phyloP scores from a whole-genome alignment of 2,113 vertebrate species.

The Oncorhynchus mykiss region DNA sequence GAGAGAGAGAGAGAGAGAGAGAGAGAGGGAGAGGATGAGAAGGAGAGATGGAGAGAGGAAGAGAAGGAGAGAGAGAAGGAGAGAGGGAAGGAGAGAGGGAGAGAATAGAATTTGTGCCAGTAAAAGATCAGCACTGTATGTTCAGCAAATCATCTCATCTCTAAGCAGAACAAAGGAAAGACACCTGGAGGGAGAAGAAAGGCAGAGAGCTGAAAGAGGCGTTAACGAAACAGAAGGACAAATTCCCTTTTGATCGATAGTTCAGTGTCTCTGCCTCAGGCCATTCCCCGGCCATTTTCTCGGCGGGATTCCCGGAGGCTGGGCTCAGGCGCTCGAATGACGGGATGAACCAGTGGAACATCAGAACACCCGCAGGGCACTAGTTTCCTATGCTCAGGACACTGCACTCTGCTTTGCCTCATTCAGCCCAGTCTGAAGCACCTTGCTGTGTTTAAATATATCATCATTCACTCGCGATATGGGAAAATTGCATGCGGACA shows the following conservation, averaged over 20 bases:
- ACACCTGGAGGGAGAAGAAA: background rate
- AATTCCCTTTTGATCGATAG: constrained; percentile 21
- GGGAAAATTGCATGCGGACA: constrained; percentile 1
- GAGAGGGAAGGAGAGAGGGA: too few relatives aligned
- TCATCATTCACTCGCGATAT: constrained; percentile 24
- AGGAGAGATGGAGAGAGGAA: background rate
- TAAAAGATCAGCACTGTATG: background rate
- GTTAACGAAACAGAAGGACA: constrained; percentile 10
- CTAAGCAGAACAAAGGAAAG: background rate
- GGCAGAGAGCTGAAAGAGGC: background rate
- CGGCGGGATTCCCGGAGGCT: constrained; percentile 9
- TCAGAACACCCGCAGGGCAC: constrained; percentile 13
- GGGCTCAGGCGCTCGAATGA: constrained; percentile 2
- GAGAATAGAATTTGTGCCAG: background rate
- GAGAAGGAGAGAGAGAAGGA: background rate
- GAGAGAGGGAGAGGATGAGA: background rate
- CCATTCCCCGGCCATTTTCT: constrained; percentile 21
- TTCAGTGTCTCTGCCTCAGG: background rate
- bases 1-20: background rate
- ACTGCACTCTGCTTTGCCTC: constrained; percentile 15
- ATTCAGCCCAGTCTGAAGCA: constrained; percentile 21
- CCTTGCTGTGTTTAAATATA: constrained; percentile 26
- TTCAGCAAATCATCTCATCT: background rate
- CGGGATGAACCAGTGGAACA: constrained; percentile 15
- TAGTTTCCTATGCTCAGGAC: background rate